phyloP scores from a whole-genome alignment of 2,888 invertebrate genomes.

The Disparrhopalites patrizii region DNA sequence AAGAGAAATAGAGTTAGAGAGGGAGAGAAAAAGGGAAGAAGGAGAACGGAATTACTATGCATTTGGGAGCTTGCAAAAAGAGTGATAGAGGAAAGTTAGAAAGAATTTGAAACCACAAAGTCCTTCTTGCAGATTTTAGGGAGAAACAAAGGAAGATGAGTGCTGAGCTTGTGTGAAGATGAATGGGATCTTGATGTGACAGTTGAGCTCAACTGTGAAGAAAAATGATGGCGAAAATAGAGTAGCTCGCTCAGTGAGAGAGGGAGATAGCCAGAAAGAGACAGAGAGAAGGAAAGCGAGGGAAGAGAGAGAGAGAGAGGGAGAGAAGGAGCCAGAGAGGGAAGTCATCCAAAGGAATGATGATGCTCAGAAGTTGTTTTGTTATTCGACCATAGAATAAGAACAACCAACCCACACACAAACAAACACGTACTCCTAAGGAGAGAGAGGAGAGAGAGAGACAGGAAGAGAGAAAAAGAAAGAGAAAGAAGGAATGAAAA shows the following conservation, averaged over 20 bases:
- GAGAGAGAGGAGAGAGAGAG: neutral
- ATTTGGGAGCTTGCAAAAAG: neutral
- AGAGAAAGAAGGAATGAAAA: neutral
- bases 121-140: conserved; percentile 12
- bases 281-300: neutral
- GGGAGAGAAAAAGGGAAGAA: neutral
- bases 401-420: conserved; percentile 13
- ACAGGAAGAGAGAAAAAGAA: no score
- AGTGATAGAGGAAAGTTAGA: neutral
- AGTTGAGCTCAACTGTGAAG: conserved; percentile 32
- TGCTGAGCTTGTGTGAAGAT: conserved; percentile 29
- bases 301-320: neutral
- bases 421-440: no score
- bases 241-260: conserved; percentile 10
- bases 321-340: neutral
- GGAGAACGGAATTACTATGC: neutral
- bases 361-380: neutral
- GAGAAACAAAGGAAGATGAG: conserved; percentile 25
- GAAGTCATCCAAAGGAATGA: conserved; percentile 5
- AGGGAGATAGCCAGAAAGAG: neutral
- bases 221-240: conserved; percentile 26
- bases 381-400: neutral
- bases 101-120: conserved; percentile 22
- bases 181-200: conserved; percentile 32
- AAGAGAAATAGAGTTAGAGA: no score